These are phyloP conservation scores for Oophaga pumilio DNA, from an alignment of 2,113 vertebrate genomes.

Conservation along the genomic window DNA sequence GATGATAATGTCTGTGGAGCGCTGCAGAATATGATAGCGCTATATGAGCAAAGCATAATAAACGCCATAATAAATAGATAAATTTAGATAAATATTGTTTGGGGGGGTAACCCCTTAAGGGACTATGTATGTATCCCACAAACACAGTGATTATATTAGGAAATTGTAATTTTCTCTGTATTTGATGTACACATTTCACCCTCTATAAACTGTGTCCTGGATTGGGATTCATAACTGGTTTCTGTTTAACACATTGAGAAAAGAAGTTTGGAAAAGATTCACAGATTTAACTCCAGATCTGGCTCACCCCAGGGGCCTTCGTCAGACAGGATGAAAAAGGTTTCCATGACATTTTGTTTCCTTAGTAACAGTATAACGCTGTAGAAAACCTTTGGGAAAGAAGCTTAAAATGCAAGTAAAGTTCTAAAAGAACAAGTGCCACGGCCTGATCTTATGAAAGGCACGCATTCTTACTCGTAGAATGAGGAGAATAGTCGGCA, in stretches of 20 bases:
- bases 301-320: background rate
- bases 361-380: background rate
- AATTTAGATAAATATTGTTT: too few relatives aligned
- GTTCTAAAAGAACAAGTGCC: background rate
- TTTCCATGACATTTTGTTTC: background rate
- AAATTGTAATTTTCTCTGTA: too few relatives aligned
- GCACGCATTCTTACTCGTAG: background rate
- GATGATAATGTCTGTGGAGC: too few relatives aligned
- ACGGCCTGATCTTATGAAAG: background rate
- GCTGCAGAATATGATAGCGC: too few relatives aligned
- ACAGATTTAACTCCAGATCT: background rate
- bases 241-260: background rate
- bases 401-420: slow-evolving; percentile 2
- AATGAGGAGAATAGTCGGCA: background rate
- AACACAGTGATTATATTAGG: too few relatives aligned
- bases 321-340: background rate
- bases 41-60: too few relatives aligned
- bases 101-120: too few relatives aligned
- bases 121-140: too few relatives aligned
- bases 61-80: too few relatives aligned
- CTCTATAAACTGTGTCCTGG: too few relatives aligned
- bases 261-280: background rate
- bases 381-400: background rate
- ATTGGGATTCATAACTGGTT: background rate
- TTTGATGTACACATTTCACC: too few relatives aligned